A percentile compares a stretch with the other conserved stretches of the same genome.
These are phyloP conservation scores for Pristiophorus japonicus DNA, from an alignment of 2,113 vertebrate species.

Conservation along the genomic window DNA sequence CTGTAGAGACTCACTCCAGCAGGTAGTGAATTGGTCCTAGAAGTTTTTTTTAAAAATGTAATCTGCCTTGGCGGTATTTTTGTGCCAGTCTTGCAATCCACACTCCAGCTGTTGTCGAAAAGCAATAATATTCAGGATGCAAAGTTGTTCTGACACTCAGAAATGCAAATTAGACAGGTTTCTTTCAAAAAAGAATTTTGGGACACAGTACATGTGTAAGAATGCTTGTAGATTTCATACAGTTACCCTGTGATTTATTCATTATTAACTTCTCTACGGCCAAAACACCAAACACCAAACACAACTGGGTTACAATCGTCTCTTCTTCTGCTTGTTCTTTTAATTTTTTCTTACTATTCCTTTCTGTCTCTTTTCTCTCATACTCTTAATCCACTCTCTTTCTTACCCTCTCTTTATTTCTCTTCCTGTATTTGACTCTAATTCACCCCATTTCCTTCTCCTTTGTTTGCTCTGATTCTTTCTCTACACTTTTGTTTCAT, in stretches of 20 bases:
- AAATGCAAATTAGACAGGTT: not conserved
- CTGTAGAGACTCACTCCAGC: not conserved
- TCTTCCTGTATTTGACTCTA: not conserved
- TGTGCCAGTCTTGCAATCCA: too few species aligned
- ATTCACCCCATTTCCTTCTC: not conserved
- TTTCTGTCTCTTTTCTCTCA: not conserved
- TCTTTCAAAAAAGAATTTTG: not conserved
- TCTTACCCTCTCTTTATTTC: not conserved
- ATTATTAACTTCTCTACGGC: not conserved
- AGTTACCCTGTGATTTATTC: not conserved
- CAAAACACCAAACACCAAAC: not conserved
- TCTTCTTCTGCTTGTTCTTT: not conserved
- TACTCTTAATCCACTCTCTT: too few species aligned
- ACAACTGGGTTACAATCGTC: not conserved
- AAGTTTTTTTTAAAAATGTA: not conserved
- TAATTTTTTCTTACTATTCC: not conserved
- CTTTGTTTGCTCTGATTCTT: not conserved
- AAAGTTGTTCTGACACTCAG: not conserved
- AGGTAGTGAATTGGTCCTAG: not conserved
- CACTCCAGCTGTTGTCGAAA: not conserved
- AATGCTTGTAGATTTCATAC: not conserved
- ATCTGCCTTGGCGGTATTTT: not conserved
- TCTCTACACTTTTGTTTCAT: not conserved
- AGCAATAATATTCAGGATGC: not conserved
- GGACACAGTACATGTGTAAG: not conserved